Conservation (phyloP, 1,140 invertebrate species). For the Eueides isabella region DNA sequence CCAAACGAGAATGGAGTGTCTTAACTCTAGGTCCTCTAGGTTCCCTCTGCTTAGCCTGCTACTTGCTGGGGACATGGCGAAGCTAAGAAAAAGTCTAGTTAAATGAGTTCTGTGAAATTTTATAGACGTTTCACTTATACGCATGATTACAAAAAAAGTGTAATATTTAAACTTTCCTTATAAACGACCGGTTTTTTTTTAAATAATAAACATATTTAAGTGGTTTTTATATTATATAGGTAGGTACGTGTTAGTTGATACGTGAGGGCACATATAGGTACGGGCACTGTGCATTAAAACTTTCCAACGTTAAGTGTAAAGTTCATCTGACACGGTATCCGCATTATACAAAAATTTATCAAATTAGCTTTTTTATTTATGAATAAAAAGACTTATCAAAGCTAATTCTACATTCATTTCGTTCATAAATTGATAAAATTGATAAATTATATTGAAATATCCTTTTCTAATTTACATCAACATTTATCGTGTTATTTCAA, state of each 20-base stretch:
- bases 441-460: no score
- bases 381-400: background rate
- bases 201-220: background rate
- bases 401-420: no score
- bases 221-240: constrained; percentile 13
- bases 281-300: constrained; percentile 57
- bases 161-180: background rate
- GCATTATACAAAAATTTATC: constrained; percentile 62
- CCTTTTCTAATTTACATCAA: no score
- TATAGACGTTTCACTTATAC: background rate
- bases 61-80: no score
- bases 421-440: no score
- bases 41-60: no score
- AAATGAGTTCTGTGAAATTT: background rate
- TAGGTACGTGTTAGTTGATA: constrained; percentile 25
- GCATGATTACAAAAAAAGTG: background rate
- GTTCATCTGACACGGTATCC: constrained; percentile 58
- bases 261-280: constrained; percentile 12
- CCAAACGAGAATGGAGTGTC: no score
- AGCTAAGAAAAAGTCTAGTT: no score
- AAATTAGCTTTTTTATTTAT: constrained; percentile 49
- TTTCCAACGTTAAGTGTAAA: constrained; percentile 53
- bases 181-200: background rate
- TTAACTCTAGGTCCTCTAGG: no score
- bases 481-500: no score